Conservation (phyloP, 2,113 vertebrate species). For the Scopus umbretta region DNA sequence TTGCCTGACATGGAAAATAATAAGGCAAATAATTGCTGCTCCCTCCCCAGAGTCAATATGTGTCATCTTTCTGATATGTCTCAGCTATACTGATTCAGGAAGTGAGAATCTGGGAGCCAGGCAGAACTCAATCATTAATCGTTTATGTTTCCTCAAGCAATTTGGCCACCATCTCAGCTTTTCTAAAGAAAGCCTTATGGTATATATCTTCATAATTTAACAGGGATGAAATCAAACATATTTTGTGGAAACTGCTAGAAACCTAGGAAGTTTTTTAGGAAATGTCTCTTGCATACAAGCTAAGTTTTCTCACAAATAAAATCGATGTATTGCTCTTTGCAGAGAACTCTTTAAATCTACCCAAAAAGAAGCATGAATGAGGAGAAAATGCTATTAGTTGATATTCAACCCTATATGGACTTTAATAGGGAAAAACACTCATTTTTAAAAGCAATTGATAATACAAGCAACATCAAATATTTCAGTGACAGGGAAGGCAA, state of each 20-base stretch:
- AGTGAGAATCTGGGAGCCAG: neutral
- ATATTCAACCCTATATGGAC: neutral
- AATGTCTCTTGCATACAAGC: neutral
- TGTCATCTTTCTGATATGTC: neutral
- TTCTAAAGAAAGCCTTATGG: neutral
- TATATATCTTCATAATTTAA: neutral
- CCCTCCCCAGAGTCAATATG: neutral
- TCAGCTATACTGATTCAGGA: neutral
- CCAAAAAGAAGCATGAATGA: neutral
- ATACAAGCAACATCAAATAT: neutral
- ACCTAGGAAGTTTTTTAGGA: neutral
- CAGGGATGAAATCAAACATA: neutral
- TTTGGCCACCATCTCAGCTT: neutral
- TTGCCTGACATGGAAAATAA: constrained; percentile 14
- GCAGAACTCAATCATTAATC: neutral
- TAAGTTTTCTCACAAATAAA: neutral
- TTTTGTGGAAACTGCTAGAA: neutral
- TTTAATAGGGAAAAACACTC: neutral
- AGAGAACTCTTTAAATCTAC: neutral
- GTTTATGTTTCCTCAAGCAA: neutral
- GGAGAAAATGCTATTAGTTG: neutral
- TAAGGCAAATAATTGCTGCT: constrained; percentile 12
- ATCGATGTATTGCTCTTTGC: neutral
- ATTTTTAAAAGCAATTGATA: neutral
- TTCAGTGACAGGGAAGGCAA: neutral